phyloP scores from a whole-genome alignment of 2,888 invertebrate species.

The Coremacera marginata region DNA sequence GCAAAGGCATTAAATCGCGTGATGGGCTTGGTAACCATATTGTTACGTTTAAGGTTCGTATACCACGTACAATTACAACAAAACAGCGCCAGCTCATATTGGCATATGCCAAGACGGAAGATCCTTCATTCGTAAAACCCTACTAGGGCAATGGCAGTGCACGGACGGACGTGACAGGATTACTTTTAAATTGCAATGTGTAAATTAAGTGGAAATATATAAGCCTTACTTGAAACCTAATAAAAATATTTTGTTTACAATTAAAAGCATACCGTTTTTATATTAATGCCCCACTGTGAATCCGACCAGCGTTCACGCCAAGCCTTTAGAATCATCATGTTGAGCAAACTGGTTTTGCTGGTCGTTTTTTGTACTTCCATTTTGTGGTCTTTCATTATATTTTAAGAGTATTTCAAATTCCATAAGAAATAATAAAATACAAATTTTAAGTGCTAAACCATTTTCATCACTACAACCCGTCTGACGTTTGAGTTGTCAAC shows the following conservation, averaged over 20 bases:
- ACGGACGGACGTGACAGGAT: neutral
- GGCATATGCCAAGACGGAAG: constrained; percentile 61
- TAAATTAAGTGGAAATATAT: constrained; percentile 32
- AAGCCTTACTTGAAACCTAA: neutral
- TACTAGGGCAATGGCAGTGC: neutral
- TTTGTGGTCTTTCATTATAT: constrained; percentile 65
- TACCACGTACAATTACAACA: constrained; percentile 60
- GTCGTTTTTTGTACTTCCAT: constrained; percentile 85
- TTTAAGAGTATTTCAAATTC: neutral
- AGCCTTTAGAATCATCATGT: constrained; percentile 74
- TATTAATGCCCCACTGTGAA: constrained; percentile 95
- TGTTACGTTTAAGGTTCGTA: constrained; percentile 61
- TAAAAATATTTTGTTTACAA: constrained; percentile 1
- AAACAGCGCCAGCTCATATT: constrained; percentile 64
- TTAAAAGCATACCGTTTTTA: constrained; percentile 80
- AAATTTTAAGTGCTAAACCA: no score
- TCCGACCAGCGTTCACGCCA: constrained; percentile 98
- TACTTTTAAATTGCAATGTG: constrained; percentile 23
- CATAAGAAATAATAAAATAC: no score
- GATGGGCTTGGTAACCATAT: constrained; percentile 61
- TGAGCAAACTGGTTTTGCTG: constrained; percentile 84
- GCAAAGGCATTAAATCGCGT: constrained; percentile 58
- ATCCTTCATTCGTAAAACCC: constrained; percentile 56
- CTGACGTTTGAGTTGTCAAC: neutral
- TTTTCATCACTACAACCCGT: neutral